These are phyloP conservation scores for Brachymystax lenok DNA, from an alignment of 2,797 vertebrate species.

Conservation along the genomic window DNA sequence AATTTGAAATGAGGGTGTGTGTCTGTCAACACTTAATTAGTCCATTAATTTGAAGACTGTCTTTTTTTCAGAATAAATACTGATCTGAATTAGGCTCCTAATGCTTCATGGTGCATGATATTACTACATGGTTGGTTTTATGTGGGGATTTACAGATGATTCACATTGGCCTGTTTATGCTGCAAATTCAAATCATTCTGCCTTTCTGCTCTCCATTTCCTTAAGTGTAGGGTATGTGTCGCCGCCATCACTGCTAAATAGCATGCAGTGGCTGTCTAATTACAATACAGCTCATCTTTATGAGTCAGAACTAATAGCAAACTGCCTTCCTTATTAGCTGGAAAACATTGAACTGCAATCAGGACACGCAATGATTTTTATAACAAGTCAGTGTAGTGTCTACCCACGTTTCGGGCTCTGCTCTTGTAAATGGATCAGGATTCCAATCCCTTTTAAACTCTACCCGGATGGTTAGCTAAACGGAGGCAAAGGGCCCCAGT, in stretches of 20 bases:
- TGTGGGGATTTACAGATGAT: conserved; percentile 49
- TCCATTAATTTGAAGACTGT: conserved; percentile 52
- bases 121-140: conserved; percentile 41
- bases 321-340: conserved; percentile 64
- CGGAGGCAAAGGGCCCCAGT: conserved; percentile 49
- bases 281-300: conserved; percentile 55
- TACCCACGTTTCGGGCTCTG: conserved; percentile 36
- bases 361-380: conserved; percentile 53
- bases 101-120: conserved; percentile 50
- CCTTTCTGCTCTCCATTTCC: conserved; percentile 43
- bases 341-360: conserved; percentile 54
- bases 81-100: conserved; percentile 50
- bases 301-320: conserved; percentile 55
- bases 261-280: conserved; percentile 50
- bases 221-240: conserved; percentile 44
- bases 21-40: conserved; percentile 31
- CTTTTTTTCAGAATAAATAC: conserved; percentile 21
- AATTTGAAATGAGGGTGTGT: neutral
- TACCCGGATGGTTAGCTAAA: conserved; percentile 59
- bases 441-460: conserved; percentile 54
- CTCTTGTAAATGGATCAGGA: conserved; percentile 48
- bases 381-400: conserved; percentile 26
- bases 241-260: conserved; percentile 44
- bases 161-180: conserved; percentile 58
- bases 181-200: conserved; percentile 56